Conservation (phyloP, 2,797 vertebrate species). For the Psittacula echo region DNA sequence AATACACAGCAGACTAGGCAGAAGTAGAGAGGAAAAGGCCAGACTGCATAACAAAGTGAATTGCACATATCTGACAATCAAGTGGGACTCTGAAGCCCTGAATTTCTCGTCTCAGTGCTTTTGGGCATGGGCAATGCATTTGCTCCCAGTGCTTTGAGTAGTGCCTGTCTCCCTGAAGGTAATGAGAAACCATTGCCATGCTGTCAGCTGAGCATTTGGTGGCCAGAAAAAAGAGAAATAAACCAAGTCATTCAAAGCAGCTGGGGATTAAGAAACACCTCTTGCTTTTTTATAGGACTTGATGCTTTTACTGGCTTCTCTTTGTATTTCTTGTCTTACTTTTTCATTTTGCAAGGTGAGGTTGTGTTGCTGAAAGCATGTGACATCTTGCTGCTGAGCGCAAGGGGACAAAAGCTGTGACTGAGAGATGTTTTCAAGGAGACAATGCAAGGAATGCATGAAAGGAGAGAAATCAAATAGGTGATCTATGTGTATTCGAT, state of each 20-base stretch:
- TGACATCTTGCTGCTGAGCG: background rate
- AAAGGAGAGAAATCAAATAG: background rate
- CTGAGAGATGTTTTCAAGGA: background rate
- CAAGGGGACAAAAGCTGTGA: background rate
- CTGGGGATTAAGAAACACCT: background rate
- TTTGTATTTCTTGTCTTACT: background rate
- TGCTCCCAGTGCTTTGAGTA: background rate
- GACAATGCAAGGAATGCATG: background rate
- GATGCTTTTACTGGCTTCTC: background rate
- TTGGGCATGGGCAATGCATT: background rate
- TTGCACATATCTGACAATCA: background rate
- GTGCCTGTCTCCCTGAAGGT: background rate
- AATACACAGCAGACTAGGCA: background rate
- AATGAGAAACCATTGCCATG: background rate
- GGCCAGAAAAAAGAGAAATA: background rate
- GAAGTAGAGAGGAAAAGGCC: background rate
- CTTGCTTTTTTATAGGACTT: background rate
- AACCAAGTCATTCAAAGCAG: background rate
- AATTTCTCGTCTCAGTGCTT: background rate
- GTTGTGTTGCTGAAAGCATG: background rate
- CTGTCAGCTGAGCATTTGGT: background rate
- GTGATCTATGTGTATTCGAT: background rate
- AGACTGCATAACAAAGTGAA: background rate
- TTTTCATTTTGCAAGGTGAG: background rate
- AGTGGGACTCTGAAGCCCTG: background rate